Evolutionary conservation across 2,113 vertebrate species (phyloP).

Genomic region (Elephas maximus): DNA sequence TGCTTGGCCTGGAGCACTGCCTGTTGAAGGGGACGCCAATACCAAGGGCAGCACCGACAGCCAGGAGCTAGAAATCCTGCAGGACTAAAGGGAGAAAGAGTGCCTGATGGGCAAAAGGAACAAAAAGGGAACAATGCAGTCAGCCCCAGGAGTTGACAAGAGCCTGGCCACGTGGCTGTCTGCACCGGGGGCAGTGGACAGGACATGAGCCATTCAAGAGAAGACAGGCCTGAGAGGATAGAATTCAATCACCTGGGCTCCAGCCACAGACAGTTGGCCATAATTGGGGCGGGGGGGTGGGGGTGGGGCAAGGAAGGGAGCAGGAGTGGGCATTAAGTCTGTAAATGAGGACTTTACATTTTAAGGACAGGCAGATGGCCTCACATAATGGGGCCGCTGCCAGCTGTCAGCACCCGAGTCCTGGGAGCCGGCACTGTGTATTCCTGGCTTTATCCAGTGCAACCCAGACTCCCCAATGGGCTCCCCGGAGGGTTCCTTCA

Average conservation of each 20-base stretch:
- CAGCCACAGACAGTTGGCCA: neutral
- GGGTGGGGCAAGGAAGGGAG: neutral
- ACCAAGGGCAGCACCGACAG: neutral
- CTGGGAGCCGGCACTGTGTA: neutral
- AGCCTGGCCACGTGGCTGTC: neutral
- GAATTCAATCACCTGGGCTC: neutral
- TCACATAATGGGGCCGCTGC: neutral
- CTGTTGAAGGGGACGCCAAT: neutral
- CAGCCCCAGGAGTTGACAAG: neutral
- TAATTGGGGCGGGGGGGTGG: neutral
- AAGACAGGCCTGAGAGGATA: neutral
- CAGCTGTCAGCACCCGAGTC: neutral
- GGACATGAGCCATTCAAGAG: neutral
- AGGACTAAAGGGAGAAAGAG: neutral
- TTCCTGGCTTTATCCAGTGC: neutral
- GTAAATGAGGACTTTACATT: neutral
- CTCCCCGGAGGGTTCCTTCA: neutral
- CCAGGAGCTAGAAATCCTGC: neutral
- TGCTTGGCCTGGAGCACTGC: neutral
- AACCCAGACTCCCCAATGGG: neutral
- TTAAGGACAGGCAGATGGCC: neutral
- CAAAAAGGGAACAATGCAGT: neutral
- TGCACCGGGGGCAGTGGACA: neutral
- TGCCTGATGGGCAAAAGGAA: neutral
- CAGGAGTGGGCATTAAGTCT: neutral